Evolutionary conservation across 2,113 vertebrate genomes (phyloP), one percentile per base, ranked within the genome.

Genomic region (Limanda limanda): DNA sequence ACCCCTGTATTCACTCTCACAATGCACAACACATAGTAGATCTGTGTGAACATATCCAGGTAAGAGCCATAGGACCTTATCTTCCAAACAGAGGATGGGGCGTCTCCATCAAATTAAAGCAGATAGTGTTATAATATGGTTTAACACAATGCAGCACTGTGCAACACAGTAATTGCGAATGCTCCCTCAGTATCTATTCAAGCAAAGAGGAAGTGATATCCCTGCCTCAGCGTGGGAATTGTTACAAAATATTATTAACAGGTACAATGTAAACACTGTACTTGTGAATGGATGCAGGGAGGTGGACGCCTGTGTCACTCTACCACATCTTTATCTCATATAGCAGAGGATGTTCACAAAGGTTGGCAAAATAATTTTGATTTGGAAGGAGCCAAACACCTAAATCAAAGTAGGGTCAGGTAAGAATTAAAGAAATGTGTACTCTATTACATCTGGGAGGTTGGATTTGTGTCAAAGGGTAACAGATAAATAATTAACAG

Each of bases 1-100:
- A 51, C 4, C 70, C 72, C 78, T 88, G 76, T 92, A 20, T 83
- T 69, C 77, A 63, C 69, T 51, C 56, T 64, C 72, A 86, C 80
- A 87, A 75, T 56, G 35, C 63, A 31, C 0, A n/a, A 51, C 65
- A 69, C 54, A 74, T 35, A 72, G 75, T 1, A 24, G 68, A 52
- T 9, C 42, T 74, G n/a, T 78, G 58, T 64, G 31, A 47, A 47
- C 1, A 42, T 37, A 64, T 40, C 42, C 69, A 78, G 85, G 71
- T 81, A 75, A 76, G 71, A 67, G 48, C 61, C 15, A 47, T 5
- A 55, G 7, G 3, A 61, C 37, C 55, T 21, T 60, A n/a, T 77
- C 61, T 57, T 68, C 71, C 51, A 42, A 42, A n/a, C 37, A 25
- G 61, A 60, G n/a, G 45, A 71, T 27, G 23, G 42, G 18, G 60